phyloP scores from a whole-genome alignment of 2,113 vertebrate genomes.

The Rhinichthys klamathensis region DNA sequence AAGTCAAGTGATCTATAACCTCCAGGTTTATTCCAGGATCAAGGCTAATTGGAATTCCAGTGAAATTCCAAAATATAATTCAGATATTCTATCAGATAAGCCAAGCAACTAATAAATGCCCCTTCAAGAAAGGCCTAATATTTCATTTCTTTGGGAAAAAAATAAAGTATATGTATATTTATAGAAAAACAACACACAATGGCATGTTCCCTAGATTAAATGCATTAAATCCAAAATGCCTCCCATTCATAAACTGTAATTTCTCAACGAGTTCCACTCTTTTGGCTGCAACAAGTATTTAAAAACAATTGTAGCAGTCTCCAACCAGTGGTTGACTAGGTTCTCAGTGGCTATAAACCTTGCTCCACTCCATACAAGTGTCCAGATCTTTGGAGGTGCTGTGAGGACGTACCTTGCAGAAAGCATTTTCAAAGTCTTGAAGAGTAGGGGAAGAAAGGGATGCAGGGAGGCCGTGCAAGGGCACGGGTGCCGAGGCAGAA shows the following conservation, averaged over 20 bases:
- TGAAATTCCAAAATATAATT: slow-evolving; percentile 66
- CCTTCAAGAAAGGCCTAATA: slow-evolving; percentile 66
- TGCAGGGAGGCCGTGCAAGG: slow-evolving; percentile 72
- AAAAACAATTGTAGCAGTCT: slow-evolving; percentile 65
- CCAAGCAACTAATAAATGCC: slow-evolving; percentile 61
- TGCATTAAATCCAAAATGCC: slow-evolving; percentile 64
- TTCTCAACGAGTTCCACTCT: slow-evolving; percentile 62
- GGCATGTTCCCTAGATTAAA: slow-evolving; percentile 74
- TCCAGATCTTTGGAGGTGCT: slow-evolving; percentile 89
- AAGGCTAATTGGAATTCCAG: slow-evolving; percentile 72
- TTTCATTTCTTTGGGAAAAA: slow-evolving; percentile 79
- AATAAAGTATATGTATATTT: slow-evolving; percentile 81
- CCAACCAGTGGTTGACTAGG: slow-evolving; percentile 63
- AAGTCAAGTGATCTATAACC: slow-evolving; percentile 73
- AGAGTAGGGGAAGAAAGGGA: slow-evolving; percentile 80
- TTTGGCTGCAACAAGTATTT: slow-evolving; percentile 76
- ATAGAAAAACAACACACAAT: slow-evolving; percentile 69
- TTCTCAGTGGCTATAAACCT: slow-evolving; percentile 85
- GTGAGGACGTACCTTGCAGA: slow-evolving; percentile 89
- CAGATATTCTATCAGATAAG: slow-evolving; percentile 66
- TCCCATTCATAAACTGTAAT: slow-evolving; percentile 56
- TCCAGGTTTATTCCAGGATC: slow-evolving; percentile 73
- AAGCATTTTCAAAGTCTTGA: slow-evolving; percentile 91
- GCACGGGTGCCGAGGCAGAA: slow-evolving; percentile 59
- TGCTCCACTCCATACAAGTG: slow-evolving; percentile 91